These are phyloP conservation scores for Apeltes quadracus DNA, from an alignment of 2,113 vertebrate species.

Conservation along the genomic window DNA sequence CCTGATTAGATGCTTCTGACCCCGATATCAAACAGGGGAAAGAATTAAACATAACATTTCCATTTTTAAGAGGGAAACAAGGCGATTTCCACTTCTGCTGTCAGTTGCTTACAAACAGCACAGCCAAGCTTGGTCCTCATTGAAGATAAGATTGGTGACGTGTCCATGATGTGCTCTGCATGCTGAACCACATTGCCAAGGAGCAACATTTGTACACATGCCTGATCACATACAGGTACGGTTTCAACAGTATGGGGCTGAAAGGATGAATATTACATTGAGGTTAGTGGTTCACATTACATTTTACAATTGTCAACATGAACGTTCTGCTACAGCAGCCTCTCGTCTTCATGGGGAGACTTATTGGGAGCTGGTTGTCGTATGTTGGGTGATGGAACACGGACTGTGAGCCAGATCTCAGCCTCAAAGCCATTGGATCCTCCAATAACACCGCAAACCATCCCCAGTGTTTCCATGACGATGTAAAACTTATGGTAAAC, in stretches of 20 bases:
- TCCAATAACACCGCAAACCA: no score
- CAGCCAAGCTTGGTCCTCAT: no score
- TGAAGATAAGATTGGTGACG: background rate
- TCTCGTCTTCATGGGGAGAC: background rate
- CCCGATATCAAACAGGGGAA: background rate
- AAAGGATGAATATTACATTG: background rate
- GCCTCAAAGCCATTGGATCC: no score
- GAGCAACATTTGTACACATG: background rate
- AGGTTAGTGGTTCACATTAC: background rate
- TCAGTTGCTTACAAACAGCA: no score
- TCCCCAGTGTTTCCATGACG: background rate
- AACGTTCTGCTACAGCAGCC: background rate
- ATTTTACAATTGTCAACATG: background rate
- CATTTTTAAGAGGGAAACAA: no score
- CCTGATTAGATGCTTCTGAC: background rate
- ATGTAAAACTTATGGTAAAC: background rate
- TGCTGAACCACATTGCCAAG: background rate
- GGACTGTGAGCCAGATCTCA: no score
- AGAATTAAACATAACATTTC: background rate
- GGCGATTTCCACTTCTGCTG: no score
- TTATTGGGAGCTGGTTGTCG: background rate
- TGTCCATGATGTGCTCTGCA: background rate
- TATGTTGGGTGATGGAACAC: no score
- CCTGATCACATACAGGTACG: background rate
- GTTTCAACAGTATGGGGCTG: background rate